These are phyloP conservation scores for Drosophila triauraria DNA, from an alignment of 1,140 invertebrate genomes.

Conservation along the genomic window DNA sequence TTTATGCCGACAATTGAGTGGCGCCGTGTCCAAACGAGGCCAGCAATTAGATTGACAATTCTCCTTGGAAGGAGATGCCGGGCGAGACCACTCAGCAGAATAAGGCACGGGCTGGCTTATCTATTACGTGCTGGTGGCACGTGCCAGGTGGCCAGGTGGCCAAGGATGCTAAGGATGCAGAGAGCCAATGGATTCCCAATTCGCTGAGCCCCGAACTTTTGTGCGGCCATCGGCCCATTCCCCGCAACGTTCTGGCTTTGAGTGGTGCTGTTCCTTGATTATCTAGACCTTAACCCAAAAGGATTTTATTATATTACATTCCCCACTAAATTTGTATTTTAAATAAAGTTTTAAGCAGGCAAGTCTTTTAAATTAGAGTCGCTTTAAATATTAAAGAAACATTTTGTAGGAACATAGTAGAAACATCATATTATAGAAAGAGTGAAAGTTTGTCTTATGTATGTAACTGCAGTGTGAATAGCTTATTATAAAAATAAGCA, in stretches of 20 bases:
- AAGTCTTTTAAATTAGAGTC: too few species aligned
- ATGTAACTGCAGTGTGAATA: too few species aligned
- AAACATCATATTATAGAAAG: too few species aligned
- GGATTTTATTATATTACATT: not conserved
- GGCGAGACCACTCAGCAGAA: conserved; percentile 34
- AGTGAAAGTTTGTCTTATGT: too few species aligned
- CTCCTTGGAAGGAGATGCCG: conserved; percentile 28
- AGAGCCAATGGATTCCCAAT: not conserved
- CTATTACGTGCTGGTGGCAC: conserved; percentile 62
- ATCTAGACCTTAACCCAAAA: not conserved
- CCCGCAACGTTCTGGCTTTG: too few species aligned
- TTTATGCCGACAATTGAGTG: conserved; percentile 54
- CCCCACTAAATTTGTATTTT: not conserved
- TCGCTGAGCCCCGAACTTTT: conserved; percentile 19
- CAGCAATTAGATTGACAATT: conserved; percentile 69
- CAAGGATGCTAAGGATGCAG: conserved; percentile 3
- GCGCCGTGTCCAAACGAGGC: conserved; percentile 4
- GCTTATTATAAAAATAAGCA: too few species aligned
- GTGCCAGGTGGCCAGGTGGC: conserved; percentile 22
- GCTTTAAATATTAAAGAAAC: too few species aligned
- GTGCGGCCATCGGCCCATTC: conserved; percentile 12
- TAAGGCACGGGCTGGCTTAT: conserved; percentile 41
- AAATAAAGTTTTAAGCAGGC: too few species aligned
- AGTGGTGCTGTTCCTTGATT: not conserved
- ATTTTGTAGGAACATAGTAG: too few species aligned